Evolutionary conservation across 2,888 invertebrate species (phyloP), one percentile per base, ranked within the genome.

Genomic region (Choristoneura rosaceana): DNA sequence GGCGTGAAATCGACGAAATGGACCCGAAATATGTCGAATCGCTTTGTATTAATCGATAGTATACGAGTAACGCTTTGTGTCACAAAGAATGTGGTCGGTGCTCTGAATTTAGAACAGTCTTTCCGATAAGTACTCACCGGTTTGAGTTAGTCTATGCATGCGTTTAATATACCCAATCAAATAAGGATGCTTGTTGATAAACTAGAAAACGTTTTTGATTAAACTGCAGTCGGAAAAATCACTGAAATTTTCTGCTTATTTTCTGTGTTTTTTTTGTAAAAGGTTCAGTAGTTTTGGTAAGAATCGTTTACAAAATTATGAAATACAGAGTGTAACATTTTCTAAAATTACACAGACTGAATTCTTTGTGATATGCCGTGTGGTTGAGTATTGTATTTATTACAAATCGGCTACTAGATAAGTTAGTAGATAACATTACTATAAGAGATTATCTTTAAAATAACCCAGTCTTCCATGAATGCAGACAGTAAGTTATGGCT

Each of bases 1-100:
- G 98, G 2, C 96, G 97, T 74, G 97, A 98, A 82, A 95, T 98
- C 78, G 98, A 98, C 83, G 98, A 98, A 89, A 98, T 98, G 96
- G 96, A 97, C 83, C 96, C 96, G 3, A 95, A 96, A 76, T 95
- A 95, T 80, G 95, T 95, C 0, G 94, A 94, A 82, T 94, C 95
- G 9, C 86, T 95, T 69, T 94, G 94, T 83, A 94, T 95, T 75
- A 95, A 95, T 81, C 95, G 94, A 92, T 95, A 93, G 88, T 87
- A 79, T 78, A 77, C 15, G 71, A 38, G 68, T 41, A 45, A 38
- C 47, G 50, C 14, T 63, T 47, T 55, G n/a, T 12, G 25, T 55
- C 55, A 55, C 55, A 55, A 25, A 55, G 55, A 55, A 25, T 55
- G 25, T 25, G 12, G 55, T 55, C 50, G 50, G 7, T 15, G 50